Evolutionary conservation across 2,113 vertebrate genomes (phyloP), one percentile per base, ranked within the genome.

Genomic region (Anolis sagrei): DNA sequence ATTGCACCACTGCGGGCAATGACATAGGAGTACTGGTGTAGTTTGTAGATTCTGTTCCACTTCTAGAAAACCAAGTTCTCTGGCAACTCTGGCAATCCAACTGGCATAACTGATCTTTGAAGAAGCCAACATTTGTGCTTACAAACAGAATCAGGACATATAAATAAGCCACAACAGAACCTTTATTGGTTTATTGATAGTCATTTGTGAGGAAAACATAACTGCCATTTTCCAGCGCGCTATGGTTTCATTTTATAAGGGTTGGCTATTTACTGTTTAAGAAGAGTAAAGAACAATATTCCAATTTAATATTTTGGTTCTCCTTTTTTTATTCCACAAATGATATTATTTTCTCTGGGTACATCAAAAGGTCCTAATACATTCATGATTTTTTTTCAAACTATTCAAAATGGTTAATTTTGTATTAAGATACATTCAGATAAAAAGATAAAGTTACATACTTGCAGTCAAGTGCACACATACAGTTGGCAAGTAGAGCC

Each of bases 391-490:
- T 62, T 16, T 58, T 61, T 68, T 32, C 29, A 54, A 11, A 44
- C 49, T 69, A 54, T 78, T 84, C 64, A 78, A 89, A 74, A 91
- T 83, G 92, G 91, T 92, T 94, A 90, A 51, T 88, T 95, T 93
- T 90, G 89, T 90, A 95, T 96, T 93, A 89, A 95, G 95, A 96
- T 97, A 98, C 98, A 98, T 97, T 98, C 97, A 96, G 92, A 96
- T 90, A 93, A 96, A 95, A 95, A 95, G 93, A 93, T 90, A 86
- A 92, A 96, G 85, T 94, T 90, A 92, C 89, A 92, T 92, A 93
- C 93, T 95, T 84, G 91, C 88, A 93, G 87, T 92, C 64, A 93
- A 95, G 92, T 90, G 92, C 92, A 94, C 93, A 92, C 91, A 91
- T 83, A 95, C 88, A 91, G 80, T 91, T 86, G 93, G 93, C 74